phyloP scores from a whole-genome alignment of 2,888 invertebrate species.

The Camptogramma bilineatum region DNA sequence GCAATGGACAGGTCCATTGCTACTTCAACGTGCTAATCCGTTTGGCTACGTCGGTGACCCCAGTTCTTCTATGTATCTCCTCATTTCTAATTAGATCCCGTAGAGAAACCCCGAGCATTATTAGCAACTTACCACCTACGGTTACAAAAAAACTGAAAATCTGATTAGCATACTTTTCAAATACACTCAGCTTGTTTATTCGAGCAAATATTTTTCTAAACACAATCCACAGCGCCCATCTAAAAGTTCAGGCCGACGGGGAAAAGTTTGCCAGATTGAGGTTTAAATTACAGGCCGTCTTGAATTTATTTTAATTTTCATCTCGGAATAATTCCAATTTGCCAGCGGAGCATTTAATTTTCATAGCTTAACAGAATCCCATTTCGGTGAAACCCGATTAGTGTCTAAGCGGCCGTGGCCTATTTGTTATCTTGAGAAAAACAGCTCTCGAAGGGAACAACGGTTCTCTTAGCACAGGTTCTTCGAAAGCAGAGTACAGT shows the following conservation, averaged over 20 bases:
- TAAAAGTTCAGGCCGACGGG: conserved; percentile 53
- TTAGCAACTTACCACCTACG: background rate
- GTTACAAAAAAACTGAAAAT: background rate
- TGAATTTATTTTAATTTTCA: conserved; percentile 71
- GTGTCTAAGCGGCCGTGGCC: conserved; percentile 68
- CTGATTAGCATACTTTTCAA: background rate
- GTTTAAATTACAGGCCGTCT: conserved; percentile 63
- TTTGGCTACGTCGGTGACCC: too few relatives aligned
- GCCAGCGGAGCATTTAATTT: conserved; percentile 69
- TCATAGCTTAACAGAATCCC: conserved; percentile 71
- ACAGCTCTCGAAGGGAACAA: conserved; percentile 51
- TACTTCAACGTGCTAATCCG: too few relatives aligned
- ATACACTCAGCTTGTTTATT: conserved; percentile 9
- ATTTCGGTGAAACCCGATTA: conserved; percentile 71
- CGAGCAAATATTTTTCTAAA: conserved; percentile 33
- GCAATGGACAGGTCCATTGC: too few relatives aligned
- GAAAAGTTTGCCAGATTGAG: conserved; percentile 61
- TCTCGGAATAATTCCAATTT: conserved; percentile 68
- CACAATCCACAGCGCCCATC: conserved; percentile 43
- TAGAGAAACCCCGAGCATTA: too few relatives aligned
- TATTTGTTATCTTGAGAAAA: conserved; percentile 72
- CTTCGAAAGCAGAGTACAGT: background rate
- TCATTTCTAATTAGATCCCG: too few relatives aligned
- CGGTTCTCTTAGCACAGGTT: conserved; percentile 32
- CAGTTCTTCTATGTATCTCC: too few relatives aligned